Conservation (phyloP, 2,888 invertebrate species). For the Ophioninae sp. region DNA sequence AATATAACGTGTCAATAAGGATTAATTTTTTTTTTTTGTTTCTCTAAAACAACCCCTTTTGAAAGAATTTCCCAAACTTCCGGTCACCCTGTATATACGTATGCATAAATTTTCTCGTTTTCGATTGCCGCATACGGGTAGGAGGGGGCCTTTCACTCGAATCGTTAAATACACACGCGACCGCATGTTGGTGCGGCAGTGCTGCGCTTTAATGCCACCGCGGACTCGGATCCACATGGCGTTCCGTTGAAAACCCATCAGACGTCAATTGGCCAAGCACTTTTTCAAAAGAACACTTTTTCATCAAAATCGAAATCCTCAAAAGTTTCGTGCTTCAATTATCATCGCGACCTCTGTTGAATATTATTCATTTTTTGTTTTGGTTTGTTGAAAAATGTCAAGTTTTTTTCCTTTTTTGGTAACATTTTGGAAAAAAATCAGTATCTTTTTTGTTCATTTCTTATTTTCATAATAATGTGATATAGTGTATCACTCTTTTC, state of each 20-base stretch:
- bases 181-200: conserved; percentile 51
- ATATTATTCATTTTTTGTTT: background rate
- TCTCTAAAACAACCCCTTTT: conserved; percentile 15
- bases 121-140: conserved; percentile 41
- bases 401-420: background rate
- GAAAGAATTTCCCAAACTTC: background rate
- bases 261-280: background rate
- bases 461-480: too few relatives aligned
- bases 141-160: conserved; percentile 41
- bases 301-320: background rate
- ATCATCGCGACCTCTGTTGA: background rate
- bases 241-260: conserved; percentile 1
- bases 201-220: conserved; percentile 42
- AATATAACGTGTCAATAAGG: too few relatives aligned
- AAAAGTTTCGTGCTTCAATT: background rate
- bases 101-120: conserved; percentile 48
- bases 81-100: conserved; percentile 33
- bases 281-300: background rate
- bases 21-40: conserved; percentile 20
- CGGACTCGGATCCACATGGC: conserved; percentile 9
- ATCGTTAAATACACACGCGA: conserved; percentile 66
- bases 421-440: background rate
- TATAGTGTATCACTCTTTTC: too few relatives aligned
- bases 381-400: background rate
- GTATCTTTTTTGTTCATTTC: too few relatives aligned